These are phyloP conservation scores for Formica aserva DNA, from an alignment of 2,888 invertebrate genomes.

Conservation along the genomic window DNA sequence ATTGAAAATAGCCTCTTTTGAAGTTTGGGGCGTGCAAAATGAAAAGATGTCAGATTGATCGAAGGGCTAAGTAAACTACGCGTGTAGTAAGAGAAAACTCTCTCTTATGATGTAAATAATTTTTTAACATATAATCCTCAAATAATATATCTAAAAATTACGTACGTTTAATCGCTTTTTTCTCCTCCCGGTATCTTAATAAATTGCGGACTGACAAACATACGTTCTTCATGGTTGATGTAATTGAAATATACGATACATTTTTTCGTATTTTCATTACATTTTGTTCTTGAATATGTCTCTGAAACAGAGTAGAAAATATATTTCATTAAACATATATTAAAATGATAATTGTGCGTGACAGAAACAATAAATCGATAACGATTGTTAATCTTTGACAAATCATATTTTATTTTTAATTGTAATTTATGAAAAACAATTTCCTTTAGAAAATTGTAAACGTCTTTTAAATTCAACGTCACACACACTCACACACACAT, in stretches of 20 bases:
- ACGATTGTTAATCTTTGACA: too few relatives aligned
- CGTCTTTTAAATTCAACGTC: too few relatives aligned
- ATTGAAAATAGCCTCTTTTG: background rate
- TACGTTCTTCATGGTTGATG: background rate
- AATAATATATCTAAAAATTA: background rate
- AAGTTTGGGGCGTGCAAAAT: background rate
- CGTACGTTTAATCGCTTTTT: background rate
- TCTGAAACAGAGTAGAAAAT: too few relatives aligned
- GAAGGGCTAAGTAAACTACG: background rate
- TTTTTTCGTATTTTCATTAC: background rate
- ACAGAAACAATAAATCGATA: too few relatives aligned
- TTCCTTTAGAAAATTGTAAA: too few relatives aligned
- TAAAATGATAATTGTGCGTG: too few relatives aligned
- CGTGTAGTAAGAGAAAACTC: background rate
- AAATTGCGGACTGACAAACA: background rate
- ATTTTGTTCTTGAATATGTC: background rate
- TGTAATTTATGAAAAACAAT: too few relatives aligned
- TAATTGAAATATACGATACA: background rate
- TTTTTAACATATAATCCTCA: background rate
- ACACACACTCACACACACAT: too few relatives aligned
- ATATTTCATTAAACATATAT: too few relatives aligned
- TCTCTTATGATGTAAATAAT: background rate
- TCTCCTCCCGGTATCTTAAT: background rate
- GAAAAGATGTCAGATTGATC: background rate
- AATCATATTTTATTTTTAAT: too few relatives aligned